Base-by-base conservation (phyloP, 2,888 invertebrate genomes). In the Subacronicta megacephala region DNA sequence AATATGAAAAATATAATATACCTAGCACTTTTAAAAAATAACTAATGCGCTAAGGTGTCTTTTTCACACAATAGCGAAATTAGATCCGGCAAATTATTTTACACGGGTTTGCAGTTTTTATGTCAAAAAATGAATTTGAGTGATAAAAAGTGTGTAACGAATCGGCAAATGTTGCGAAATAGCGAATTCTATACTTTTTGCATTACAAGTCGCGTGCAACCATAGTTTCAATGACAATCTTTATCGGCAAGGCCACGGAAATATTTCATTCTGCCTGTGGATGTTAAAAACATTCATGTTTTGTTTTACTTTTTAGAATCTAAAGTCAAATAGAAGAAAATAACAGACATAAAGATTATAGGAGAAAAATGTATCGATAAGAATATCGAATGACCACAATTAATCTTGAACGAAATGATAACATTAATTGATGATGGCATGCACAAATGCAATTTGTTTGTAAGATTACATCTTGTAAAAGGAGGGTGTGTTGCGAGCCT, bases 361-460 rank as follows among this genome's bases (percentile, higher is more conserved):
- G 15, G 9, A 57, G 44, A 66, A 71, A 72, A 67, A 72, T 50
- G 54, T 38, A 47, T 55, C 17, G 64, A 69, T 61, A 65, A 74
- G 35, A 62, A 46, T 56, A 70, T 62, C 56, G 44, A 51, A 71
- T 64, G 61, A 44, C 49, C 62, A 62, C 69, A 78, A 82, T 84
- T 81, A 81, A 78, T 82, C 68, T 44, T 54, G 29, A 74, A 55
- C 55, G 38, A 54, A 72, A 75, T 73, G 84, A 83, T 84, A 81
- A 77, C 73, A 78, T 77, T 78, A 81, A 86, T 81, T 77, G 75
- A 87, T 83, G 82, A 68, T 67, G 59, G 64, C 55, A 58, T 59
- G 74, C 75, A 53, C 72, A 68, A 78, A 76, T 78, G 84, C 82
- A 81, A 88, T 89, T 87, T 83, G 83, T 85, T 80, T 77, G 54